Evolutionary conservation across 2,888 invertebrate genomes (phyloP).

Genomic region (Lasioglossum marginatum): DNA sequence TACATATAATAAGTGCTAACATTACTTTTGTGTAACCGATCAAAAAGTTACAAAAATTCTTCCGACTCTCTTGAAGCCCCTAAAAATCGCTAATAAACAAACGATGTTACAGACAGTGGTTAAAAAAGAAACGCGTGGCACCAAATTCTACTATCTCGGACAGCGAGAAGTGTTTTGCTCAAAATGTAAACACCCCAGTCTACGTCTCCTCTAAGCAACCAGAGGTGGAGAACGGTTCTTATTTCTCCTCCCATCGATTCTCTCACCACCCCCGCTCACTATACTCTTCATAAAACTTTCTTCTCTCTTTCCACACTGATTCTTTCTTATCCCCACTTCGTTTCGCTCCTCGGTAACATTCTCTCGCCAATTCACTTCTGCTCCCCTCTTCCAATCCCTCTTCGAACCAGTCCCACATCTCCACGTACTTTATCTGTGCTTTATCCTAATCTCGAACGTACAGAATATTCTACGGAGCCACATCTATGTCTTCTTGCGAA

Average conservation of each 20-base stretch:
- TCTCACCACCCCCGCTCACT: background rate
- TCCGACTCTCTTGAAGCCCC: too few relatives aligned
- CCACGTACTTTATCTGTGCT: background rate
- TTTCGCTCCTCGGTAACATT: background rate
- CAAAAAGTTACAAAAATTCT: background rate
- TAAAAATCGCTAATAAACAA: background rate
- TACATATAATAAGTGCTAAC: background rate
- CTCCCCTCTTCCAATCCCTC: background rate
- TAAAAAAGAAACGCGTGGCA: background rate
- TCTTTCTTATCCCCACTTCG: background rate
- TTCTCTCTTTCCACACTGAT: background rate
- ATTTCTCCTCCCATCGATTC: background rate
- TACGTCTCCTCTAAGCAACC: background rate
- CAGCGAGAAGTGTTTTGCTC: background rate
- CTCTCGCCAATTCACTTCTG: background rate
- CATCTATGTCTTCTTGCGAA: background rate
- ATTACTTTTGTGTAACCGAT: background rate
- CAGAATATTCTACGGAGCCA: background rate
- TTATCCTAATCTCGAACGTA: background rate
- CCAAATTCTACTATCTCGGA: background rate
- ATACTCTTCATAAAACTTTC: constrained; percentile 2
- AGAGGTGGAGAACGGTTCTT: background rate
- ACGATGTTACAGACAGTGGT: background rate
- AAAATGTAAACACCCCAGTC: background rate
- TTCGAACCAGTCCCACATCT: background rate